phyloP scores from a whole-genome alignment of 1,140 invertebrate species.

The Portunus trituberculatus region DNA sequence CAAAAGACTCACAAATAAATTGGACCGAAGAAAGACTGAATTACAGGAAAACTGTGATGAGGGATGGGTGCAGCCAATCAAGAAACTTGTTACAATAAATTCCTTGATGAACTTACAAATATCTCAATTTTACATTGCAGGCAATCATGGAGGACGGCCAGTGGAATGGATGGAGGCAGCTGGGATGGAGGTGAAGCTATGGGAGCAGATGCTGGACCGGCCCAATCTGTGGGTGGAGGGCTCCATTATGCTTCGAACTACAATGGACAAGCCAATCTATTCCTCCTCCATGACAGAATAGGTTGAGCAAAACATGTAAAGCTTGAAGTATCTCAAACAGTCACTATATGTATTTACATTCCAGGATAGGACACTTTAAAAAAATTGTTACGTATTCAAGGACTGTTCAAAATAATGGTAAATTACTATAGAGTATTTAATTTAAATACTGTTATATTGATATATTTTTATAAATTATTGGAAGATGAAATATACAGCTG shows the following conservation, averaged over 20 bases:
- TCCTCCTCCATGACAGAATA: conserved; percentile 72
- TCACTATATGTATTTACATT: neutral
- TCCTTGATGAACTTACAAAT: too few relatives aligned
- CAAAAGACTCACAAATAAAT: too few relatives aligned
- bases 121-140: conserved; percentile 82
- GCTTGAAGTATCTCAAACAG: conserved; percentile 24
- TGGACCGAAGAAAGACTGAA: too few relatives aligned
- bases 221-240: conserved; percentile 98
- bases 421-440: neutral
- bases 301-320: neutral
- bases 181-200: conserved; percentile 93
- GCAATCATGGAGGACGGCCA: conserved; percentile 90
- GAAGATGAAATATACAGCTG: neutral
- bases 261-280: conserved; percentile 81
- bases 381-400: conserved; percentile 4
- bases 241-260: conserved; percentile 90
- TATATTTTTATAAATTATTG: conserved; percentile 30
- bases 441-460: neutral
- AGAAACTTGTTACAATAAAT: too few relatives aligned
- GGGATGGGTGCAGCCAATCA: too few relatives aligned
- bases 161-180: conserved; percentile 98
- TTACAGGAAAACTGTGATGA: too few relatives aligned
- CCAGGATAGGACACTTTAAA: neutral
- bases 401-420: neutral
- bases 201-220: conserved; percentile 96